phyloP scores from a whole-genome alignment of 2,113 vertebrate genomes.

The Trachemys scripta region DNA sequence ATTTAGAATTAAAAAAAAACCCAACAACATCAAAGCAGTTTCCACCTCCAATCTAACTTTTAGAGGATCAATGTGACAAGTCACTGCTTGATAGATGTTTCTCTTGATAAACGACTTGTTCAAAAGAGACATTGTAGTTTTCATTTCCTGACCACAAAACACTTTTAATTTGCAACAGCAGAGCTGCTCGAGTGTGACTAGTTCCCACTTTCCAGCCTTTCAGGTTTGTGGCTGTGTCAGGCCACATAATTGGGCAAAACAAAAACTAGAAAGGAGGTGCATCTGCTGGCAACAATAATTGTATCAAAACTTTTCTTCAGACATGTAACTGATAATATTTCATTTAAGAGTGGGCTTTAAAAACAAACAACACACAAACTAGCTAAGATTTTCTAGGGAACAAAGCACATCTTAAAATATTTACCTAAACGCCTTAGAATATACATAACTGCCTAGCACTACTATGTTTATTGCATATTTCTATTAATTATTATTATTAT shows the following conservation, averaged over 20 bases:
- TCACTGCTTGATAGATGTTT: slow-evolving; percentile 87
- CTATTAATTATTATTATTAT: slow-evolving; percentile 59
- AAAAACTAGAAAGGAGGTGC: slow-evolving; percentile 75
- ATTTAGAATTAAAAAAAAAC: slow-evolving; percentile 72
- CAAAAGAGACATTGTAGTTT: slow-evolving; percentile 90
- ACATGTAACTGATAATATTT: slow-evolving; percentile 31
- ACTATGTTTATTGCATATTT: slow-evolving; percentile 70
- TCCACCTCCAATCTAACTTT: slow-evolving; percentile 83
- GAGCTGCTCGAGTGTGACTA: slow-evolving; percentile 82
- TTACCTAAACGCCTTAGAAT: slow-evolving; percentile 62
- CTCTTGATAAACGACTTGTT: slow-evolving; percentile 90
- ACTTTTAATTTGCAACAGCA: slow-evolving; percentile 90
- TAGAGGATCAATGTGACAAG: slow-evolving; percentile 87
- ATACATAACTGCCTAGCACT: slow-evolving; percentile 55
- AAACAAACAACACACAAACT: slow-evolving; percentile 48
- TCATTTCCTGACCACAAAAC: slow-evolving; percentile 90
- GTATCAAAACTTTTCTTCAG: slow-evolving; percentile 53
- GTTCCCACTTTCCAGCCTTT: slow-evolving; percentile 81
- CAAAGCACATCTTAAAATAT: slow-evolving; percentile 55
- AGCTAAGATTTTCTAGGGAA: slow-evolving; percentile 42
- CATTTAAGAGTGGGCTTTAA: slow-evolving; percentile 59
- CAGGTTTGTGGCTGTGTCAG: slow-evolving; percentile 74
- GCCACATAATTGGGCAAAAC: slow-evolving; percentile 76
- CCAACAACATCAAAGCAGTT: slow-evolving; percentile 84
- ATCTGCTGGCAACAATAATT: slow-evolving; percentile 29